Percentiles rank a stretch among this genome's conserved stretches.
phyloP scores from a whole-genome alignment of 2,113 vertebrate genomes.

The Damaliscus lunatus region DNA sequence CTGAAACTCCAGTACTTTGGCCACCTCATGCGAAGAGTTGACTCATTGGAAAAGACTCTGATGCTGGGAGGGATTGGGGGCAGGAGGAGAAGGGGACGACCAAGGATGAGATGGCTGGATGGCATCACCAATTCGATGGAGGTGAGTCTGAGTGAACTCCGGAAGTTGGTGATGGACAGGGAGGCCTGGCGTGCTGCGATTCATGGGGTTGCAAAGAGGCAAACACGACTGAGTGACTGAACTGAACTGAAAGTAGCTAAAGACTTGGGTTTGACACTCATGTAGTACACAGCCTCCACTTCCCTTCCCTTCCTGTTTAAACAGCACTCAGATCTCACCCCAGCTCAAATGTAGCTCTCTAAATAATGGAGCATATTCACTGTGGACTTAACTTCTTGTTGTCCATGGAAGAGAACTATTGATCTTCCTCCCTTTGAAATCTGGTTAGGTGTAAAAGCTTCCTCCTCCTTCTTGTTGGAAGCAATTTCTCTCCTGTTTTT shows the following conservation, averaged over 20 bases:
- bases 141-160: no score
- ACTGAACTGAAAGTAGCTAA: background rate
- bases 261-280: background rate
- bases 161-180: no score
- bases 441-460: background rate
- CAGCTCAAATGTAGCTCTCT: background rate
- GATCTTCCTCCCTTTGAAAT: background rate
- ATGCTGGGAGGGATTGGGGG: no score
- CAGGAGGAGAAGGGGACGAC: no score
- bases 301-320: background rate
- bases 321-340: background rate
- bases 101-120: no score
- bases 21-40: fast-evolving
- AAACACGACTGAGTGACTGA: no score
- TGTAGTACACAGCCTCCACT: background rate
- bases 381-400: background rate
- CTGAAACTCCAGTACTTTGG: no score
- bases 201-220: no score
- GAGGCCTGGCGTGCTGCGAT: no score
- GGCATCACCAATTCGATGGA: fast-evolving
- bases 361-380: background rate
- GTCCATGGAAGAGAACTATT: background rate
- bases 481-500: background rate
- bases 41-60: no score
- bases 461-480: background rate